phyloP scores from a whole-genome alignment of 2,797 vertebrate genomes.

The Fundulus diaphanus region DNA sequence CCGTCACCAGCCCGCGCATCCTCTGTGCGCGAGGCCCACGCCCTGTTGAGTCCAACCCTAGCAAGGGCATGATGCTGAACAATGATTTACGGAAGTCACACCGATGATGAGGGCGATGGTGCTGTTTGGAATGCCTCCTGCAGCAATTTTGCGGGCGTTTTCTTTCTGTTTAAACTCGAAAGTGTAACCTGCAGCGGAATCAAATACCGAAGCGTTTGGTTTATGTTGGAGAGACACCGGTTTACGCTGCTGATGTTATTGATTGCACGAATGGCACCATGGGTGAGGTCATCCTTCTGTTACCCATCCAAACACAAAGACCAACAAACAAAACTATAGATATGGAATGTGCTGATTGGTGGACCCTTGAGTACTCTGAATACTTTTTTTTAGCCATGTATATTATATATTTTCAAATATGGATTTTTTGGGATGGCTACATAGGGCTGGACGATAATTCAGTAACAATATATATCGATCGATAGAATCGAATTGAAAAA shows the following conservation, averaged over 20 bases:
- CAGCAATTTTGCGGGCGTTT: conserved; percentile 15
- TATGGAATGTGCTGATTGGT: too few relatives aligned
- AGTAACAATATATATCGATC: too few relatives aligned
- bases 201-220: conserved; percentile 13
- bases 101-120: conserved; percentile 6
- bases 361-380: too few relatives aligned
- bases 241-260: not conserved
- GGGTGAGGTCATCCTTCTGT: not conserved
- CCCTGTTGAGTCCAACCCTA: conserved; percentile 75
- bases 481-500: too few relatives aligned
- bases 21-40: conserved; percentile 81
- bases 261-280: not conserved
- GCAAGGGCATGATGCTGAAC: conserved; percentile 65
- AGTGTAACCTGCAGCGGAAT: conserved; percentile 13
- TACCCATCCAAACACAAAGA: not conserved
- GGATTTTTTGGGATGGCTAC: too few relatives aligned
- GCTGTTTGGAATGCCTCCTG: conserved; percentile 18
- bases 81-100: conserved; percentile 47
- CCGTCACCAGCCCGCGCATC: conserved; percentile 75
- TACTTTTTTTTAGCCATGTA: too few relatives aligned
- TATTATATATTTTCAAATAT: too few relatives aligned
- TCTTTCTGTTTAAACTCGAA: not conserved
- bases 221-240: conserved; percentile 1
- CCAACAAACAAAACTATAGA: not conserved
- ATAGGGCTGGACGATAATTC: too few relatives aligned